Evolutionary conservation across 1,140 invertebrate genomes (phyloP).

Genomic region (Planococcus citri): DNA sequence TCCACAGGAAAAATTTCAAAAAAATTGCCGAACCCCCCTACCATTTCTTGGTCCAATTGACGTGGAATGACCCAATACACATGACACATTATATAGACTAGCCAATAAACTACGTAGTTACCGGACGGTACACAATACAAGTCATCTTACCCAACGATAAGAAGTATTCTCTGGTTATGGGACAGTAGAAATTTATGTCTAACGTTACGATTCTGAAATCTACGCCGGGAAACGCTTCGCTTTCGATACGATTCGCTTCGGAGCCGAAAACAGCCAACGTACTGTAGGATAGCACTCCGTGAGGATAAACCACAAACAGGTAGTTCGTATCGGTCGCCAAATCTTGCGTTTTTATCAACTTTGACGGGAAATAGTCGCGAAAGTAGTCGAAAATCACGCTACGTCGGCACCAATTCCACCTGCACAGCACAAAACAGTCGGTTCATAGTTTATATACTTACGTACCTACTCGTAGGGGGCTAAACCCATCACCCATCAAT

Average conservation of each 20-base stretch:
- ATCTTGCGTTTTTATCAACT: conserved; percentile 65
- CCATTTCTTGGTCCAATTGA: too few species aligned
- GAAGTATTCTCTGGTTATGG: conserved; percentile 4
- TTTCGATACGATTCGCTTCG: not conserved
- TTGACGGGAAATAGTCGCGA: conserved; percentile 70
- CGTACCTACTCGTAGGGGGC: too few species aligned
- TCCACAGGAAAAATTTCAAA: too few species aligned
- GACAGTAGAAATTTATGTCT: conserved; percentile 5
- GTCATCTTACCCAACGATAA: not conserved
- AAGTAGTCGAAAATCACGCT: conserved; percentile 38
- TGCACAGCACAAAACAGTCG: not conserved
- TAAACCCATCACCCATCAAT: too few species aligned
- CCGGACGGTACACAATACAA: too few species aligned
- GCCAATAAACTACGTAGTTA: too few species aligned
- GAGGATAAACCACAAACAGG: conserved; percentile 75
- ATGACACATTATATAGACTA: too few species aligned
- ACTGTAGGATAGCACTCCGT: conserved; percentile 70
- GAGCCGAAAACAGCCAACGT: conserved; percentile 53
- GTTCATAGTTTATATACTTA: too few species aligned
- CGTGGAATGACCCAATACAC: too few species aligned
- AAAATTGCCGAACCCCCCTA: too few species aligned
- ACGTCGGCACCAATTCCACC: not conserved
- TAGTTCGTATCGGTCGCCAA: conserved; percentile 69
- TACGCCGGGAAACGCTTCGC: not conserved
- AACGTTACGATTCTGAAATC: not conserved